Base-by-base conservation (phyloP, 2,113 vertebrate genomes). In the Zapornia atra region DNA sequence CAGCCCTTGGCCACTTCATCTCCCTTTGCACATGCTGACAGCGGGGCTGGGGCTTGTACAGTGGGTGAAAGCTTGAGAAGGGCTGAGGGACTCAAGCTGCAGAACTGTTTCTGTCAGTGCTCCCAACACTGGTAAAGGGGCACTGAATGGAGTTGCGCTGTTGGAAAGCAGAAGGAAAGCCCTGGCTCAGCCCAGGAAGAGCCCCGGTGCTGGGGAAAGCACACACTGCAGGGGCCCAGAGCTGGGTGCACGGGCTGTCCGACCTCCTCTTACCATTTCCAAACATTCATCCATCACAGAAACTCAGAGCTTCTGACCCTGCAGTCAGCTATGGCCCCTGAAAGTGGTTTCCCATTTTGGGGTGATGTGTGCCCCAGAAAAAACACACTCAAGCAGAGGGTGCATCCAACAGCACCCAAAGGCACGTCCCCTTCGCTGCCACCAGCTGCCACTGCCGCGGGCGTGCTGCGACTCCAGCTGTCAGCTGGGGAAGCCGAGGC, bases 1-100 rank as follows among this genome's bases (percentile, higher is more conserved):
- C 42, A 36, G 42, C 36, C 50, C 34, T 24, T 2, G 1, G 63
- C 57, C 48, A 24, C 81, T 86, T 10, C 2, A 16, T 53, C 31
- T 76, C 22, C 56, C 11, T 91, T 59, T 76, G 15, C 0, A 0
- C 11, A 25, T 2, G 9, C n/a, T 51, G 71, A 28, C 0, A 2
- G 54, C 31, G 78, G 28, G 40, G 51, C 20, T 16, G 34, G 31
- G 31, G 46, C 51, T 44, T 22, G 60, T 9, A 64, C 18, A 29
- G 50, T 60, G 61, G 20, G 7, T 1, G 9, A 76, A 46, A 54
- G 40, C 28, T 1, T 9, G 51, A 84, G 51, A 69, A 70, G 65
- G n/a, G 68, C 33, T 66, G 69, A 60, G 63, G 34, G 64, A 4
- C 40, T 25, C 40, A 5, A 56, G 8, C 11, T 36, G 40, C 56